A percentile compares a stretch with the other conserved stretches of the same genome.
Evolutionary conservation across 2,113 vertebrate genomes (phyloP).

Genomic region (Rhinichthys klamathensis): DNA sequence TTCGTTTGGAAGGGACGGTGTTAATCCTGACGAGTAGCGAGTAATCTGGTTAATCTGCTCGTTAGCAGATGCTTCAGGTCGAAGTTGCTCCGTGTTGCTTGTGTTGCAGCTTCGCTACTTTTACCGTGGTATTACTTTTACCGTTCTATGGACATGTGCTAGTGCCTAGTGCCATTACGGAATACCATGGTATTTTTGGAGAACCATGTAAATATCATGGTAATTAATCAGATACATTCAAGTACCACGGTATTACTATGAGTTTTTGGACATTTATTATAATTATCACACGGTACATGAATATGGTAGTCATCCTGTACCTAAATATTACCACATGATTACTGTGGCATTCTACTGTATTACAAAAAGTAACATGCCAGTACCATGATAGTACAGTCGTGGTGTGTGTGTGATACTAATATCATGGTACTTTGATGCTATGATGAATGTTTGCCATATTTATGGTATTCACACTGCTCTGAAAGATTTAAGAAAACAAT

Average conservation of each 20-base stretch:
- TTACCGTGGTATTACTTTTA: neutral
- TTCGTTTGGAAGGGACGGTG: neutral
- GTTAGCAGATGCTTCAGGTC: neutral
- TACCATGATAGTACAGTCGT: neutral
- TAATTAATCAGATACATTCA: neutral
- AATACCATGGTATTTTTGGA: neutral
- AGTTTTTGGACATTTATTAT: neutral
- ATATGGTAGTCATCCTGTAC: neutral
- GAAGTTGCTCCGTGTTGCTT: neutral
- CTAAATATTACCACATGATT: neutral
- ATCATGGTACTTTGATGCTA: neutral
- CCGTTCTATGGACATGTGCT: neutral
- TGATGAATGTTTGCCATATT: too few species aligned
- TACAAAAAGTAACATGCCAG: neutral
- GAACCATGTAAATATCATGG: neutral
- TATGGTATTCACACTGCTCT: neutral
- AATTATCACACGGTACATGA: neutral
- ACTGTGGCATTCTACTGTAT: neutral
- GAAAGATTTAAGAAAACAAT: neutral
- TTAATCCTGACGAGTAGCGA: neutral
- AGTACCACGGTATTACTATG: neutral
- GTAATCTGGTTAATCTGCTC: constrained; percentile 1
- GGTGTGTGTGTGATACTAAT: neutral
- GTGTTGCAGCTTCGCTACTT: neutral
- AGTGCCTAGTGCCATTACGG: neutral